Evolutionary conservation across 2,113 vertebrate genomes (phyloP), one percentile per base, ranked within the genome.

Genomic region (Trichechus manatus): DNA sequence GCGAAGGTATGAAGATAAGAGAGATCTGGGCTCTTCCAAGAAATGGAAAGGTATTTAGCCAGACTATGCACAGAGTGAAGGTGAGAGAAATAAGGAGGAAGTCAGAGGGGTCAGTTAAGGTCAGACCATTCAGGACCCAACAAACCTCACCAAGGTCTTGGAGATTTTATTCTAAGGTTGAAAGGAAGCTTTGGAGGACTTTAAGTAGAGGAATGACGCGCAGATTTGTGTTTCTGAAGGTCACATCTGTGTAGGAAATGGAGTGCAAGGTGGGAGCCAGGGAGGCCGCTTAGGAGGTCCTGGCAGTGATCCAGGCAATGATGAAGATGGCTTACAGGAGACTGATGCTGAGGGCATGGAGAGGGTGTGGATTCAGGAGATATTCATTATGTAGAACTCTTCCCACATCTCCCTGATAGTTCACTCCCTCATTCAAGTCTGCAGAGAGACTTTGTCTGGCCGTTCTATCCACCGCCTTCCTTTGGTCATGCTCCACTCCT

Each of bases 391-490:
- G 27, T 7, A 22, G 39, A 42, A 6, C 33, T 59, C 29, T 82
- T 64, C 6, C 63, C 64, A 63, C 23, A 13, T 33, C 13, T 17
- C 70, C 56, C 5, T 5, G 9, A 29, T 44, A 23, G 20, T 2
- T 27, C 23, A 3, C 31, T 64, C 13, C 61, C 5, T 66, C 19
- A 9, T 77, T 68, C n/a, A 78, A 19, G n/a, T 78, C n/a, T 53
- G 33, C 72, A 66, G 72, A 50, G 2, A 89, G 7, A 5, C 74
- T 78, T 53, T 10, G 9, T 36, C 47, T 31, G 90, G 59, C 1
- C 0, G 23, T 47, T 31, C 31, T 6, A 5, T 23, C 27, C 13
- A 2, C 11, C 9, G 33, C 4, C 8, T n/a, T 19, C 8, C 19
- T 14, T 27, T 33, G 11, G 2, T 33, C 6, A 61, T 6, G 3